Percentiles rank a stretch among this genome's conserved stretches.
Evolutionary conservation across 1,140 invertebrate species (phyloP).

Genomic region (Thereuonema tuberculata): DNA sequence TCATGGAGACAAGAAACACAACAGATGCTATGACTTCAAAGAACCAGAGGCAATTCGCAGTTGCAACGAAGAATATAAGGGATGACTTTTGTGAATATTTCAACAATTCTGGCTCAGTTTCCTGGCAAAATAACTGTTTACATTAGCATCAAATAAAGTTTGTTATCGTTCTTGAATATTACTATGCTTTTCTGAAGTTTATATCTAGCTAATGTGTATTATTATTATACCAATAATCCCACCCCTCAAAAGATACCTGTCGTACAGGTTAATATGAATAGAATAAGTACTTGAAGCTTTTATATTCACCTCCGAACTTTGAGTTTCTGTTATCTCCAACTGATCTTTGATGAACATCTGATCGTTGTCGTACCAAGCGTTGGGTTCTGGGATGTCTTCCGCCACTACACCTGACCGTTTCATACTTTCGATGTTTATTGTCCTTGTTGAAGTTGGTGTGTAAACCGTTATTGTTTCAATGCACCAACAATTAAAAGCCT

Average conservation of each 20-base stretch:
- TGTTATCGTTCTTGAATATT: neutral
- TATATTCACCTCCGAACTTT: neutral
- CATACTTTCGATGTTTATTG: neutral
- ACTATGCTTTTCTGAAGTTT: neutral
- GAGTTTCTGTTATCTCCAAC: neutral
- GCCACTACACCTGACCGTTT: neutral
- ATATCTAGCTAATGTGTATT: neutral
- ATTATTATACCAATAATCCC: neutral
- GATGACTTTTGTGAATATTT: conserved; percentile 6
- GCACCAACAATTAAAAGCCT: no score
- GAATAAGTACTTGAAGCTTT: neutral
- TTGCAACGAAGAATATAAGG: neutral
- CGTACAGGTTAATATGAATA: neutral
- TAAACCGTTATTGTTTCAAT: neutral
- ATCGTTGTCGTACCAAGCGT: neutral
- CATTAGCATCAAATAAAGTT: neutral
- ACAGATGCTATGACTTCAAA: no score
- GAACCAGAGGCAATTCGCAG: neutral
- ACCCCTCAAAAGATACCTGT: neutral
- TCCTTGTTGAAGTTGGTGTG: neutral
- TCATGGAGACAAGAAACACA: neutral
- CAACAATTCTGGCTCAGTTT: no score
- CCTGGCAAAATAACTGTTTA: neutral
- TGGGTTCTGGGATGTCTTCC: neutral
- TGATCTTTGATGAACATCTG: neutral